Evolutionary conservation across 2,888 invertebrate species (phyloP).

Genomic region (Nomada ruficornis): DNA sequence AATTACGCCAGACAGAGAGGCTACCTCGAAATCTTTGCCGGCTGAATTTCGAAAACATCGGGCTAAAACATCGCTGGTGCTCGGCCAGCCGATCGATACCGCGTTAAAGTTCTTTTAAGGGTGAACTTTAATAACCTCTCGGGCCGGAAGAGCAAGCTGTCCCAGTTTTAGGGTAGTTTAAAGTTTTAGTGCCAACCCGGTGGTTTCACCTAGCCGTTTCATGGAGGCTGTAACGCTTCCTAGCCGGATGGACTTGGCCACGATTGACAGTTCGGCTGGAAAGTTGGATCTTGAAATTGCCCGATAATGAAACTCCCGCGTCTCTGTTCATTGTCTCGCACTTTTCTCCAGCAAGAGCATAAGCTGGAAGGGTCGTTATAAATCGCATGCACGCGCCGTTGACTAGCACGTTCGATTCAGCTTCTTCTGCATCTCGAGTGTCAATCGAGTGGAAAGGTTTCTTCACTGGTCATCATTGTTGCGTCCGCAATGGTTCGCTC

Average conservation of each 20-base stretch:
- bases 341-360: not conserved
- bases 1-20: no score
- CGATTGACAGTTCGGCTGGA: conserved; percentile 19
- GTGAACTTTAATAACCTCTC: conserved; percentile 20
- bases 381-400: not conserved
- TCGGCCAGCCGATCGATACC: conserved; percentile 9
- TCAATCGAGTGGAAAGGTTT: not conserved
- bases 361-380: not conserved
- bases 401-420: not conserved
- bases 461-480: no score
- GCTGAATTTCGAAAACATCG: no score
- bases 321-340: not conserved
- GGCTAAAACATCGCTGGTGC: no score
- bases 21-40: no score
- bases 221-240: conserved; percentile 25
- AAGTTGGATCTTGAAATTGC: not conserved
- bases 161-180: conserved; percentile 12
- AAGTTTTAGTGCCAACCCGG: conserved; percentile 27
- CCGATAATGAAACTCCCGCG: conserved; percentile 10
- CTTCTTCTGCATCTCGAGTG: not conserved
- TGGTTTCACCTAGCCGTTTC: conserved; percentile 34
- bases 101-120: conserved; percentile 22
- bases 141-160: not conserved
- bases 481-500: not conserved
- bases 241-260: conserved; percentile 1